Conservation (phyloP, 2,888 invertebrate species). For the Pyrrhosoma nymphula region DNA sequence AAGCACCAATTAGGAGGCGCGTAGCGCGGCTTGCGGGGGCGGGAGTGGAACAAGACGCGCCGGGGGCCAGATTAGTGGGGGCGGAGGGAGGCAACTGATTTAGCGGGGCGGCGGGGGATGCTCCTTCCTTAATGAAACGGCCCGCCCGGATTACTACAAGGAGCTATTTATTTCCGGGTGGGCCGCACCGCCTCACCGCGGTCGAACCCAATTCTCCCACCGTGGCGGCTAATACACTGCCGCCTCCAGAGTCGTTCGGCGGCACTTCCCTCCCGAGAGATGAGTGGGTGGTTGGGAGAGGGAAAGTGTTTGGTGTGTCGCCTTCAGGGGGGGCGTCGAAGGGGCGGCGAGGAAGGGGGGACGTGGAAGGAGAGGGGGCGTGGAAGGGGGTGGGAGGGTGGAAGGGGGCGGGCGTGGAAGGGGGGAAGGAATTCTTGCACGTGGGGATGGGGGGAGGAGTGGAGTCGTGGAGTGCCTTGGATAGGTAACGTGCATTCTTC, state of each 20-base stretch:
- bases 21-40: conserved; percentile 10
- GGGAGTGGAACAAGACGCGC: not conserved
- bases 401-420: not conserved
- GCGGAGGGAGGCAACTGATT: not conserved
- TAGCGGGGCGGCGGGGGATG: not conserved
- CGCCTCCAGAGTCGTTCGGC: not conserved
- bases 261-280: not conserved
- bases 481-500: no score
- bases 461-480: no score
- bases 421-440: not conserved
- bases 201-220: conserved; percentile 55
- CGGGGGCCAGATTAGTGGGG: not conserved
- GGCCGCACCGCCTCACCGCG: conserved; percentile 30
- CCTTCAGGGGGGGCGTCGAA: not conserved
- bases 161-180: conserved; percentile 70
- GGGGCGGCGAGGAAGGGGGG: not conserved
- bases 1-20: conserved; percentile 11
- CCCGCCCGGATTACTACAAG: conserved; percentile 69
- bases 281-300: not conserved
- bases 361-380: not conserved
- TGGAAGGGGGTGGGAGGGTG: not conserved
- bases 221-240: not conserved
- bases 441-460: no score
- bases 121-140: conserved; percentile 70
- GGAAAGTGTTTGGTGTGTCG: not conserved